Evolutionary conservation across 2,888 invertebrate species (phyloP).

Genomic region (Schizotus pectinicornis): DNA sequence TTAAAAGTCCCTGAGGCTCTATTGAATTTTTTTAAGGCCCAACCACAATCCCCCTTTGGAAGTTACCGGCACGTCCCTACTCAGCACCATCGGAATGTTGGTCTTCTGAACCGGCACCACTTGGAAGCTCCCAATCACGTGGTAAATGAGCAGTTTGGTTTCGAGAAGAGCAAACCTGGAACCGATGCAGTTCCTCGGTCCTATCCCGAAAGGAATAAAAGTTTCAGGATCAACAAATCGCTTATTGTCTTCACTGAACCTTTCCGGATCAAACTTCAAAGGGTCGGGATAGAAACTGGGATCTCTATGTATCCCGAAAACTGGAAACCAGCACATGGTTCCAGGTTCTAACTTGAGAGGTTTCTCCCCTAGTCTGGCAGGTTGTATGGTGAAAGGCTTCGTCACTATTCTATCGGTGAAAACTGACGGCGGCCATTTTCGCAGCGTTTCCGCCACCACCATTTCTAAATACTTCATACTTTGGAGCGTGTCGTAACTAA

Average conservation of each 20-base stretch:
- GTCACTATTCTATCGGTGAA: slow-evolving; percentile 59
- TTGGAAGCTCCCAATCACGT: slow-evolving; percentile 24
- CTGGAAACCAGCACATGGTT: no score
- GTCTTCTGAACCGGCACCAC: slow-evolving; percentile 30
- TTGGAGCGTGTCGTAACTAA: slow-evolving; percentile 8
- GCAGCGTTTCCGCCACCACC: slow-evolving; percentile 57
- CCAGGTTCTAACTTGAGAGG: no score
- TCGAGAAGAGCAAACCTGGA: slow-evolving; percentile 31
- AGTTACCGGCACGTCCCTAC: background rate
- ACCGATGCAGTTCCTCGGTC: slow-evolving; percentile 9
- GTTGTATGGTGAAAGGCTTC: slow-evolving; percentile 51
- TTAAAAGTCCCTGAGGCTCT: no score
- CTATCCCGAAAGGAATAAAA: no score
- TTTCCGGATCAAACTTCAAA: slow-evolving; percentile 41
- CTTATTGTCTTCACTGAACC: no score
- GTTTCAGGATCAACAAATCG: no score
- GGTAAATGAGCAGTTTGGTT: slow-evolving; percentile 25
- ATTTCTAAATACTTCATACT: slow-evolving; percentile 40
- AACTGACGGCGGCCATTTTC: slow-evolving; percentile 61
- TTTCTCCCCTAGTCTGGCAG: no score
- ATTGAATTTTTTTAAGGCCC: no score
- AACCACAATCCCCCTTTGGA: no score
- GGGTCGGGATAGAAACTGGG: slow-evolving; percentile 52
- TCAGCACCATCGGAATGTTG: slow-evolving; percentile 27
- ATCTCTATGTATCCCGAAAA: slow-evolving; percentile 33